Base-by-base conservation (phyloP, 2,113 vertebrate genomes). In the Orthochromis malagaraziensis region DNA sequence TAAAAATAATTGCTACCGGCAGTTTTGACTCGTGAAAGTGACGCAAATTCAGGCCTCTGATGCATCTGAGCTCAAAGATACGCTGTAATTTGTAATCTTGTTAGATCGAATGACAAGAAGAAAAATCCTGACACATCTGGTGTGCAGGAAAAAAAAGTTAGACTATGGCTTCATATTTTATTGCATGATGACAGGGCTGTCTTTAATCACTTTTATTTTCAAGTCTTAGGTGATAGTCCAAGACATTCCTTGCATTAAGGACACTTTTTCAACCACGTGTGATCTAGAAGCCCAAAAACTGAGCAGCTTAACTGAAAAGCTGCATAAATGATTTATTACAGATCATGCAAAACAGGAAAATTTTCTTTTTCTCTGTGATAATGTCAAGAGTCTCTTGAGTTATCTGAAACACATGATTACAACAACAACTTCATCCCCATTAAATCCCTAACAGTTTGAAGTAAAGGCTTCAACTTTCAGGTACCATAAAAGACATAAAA, bases 121-220 rank as follows among this genome's bases (percentile, higher is more conserved):
- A 79, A 77, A 49, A 14, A 35, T 54, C 47, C 11, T 35, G 75
- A 53, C 7, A 35, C 47, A 35, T 79, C 17, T 79, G 45, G 68
- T 29, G 16, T 81, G 26, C 1, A 3, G 55, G 14, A 0, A 0
- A 5, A 63, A 63, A 83, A 49, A 63, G 33, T 58, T 58, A 1
- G 11, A 38, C n/a, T 7, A 26, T 68, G 31, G 45, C 14, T 26
- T 33, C 12, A 33, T 82, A 21, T 47, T 82, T 35, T 35, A 29
- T 60, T 82, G 26, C 58, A n/a, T 65, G 42, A 45, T 81, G 54
- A 63, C 57, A 82, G 26, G 17, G 11, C 16, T 45, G 6, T 57
- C 38, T 45, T 63, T 35, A 77, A 17, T 29, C 24, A 13, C 38
- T 57, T 45, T 57, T 42, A 55, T 42, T 31, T 77, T 77, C 16